These are phyloP conservation scores for Crossaster papposus DNA, from an alignment of 53 echinoderm and acorn worm genomes.

Conservation along the genomic window DNA sequence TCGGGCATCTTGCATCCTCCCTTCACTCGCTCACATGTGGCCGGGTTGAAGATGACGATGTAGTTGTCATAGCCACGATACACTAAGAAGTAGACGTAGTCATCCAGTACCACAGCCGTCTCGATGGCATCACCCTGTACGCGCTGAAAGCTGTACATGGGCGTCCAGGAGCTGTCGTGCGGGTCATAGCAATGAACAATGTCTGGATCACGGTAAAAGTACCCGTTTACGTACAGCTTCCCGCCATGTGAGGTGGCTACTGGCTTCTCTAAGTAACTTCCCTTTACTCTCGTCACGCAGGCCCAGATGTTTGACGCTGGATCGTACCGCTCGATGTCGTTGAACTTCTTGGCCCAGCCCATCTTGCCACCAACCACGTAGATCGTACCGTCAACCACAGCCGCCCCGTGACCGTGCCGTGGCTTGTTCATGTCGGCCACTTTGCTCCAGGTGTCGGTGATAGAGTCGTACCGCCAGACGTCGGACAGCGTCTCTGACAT, in stretches of 20 bases:
- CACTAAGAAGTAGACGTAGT: conserved; percentile 89
- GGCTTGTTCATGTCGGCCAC: conserved; percentile 96
- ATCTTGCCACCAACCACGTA: conserved; percentile 96
- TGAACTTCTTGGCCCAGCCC: conserved; percentile 92
- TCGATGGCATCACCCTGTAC: conserved; percentile 94
- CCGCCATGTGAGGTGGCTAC: conserved; percentile 79
- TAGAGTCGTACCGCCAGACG: conserved; percentile 96
- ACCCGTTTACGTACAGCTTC: conserved; percentile 94
- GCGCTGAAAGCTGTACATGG: conserved; percentile 88
- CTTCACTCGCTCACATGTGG: conserved; percentile 58
- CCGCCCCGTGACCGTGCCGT: conserved; percentile 87
- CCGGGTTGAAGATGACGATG: conserved; percentile 88
- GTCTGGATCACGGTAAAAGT: conserved; percentile 97
- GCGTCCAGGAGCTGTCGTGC: conserved; percentile 77
- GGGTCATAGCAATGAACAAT: conserved; percentile 97
- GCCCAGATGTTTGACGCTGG: conserved; percentile 88
- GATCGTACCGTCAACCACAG: conserved; percentile 83
- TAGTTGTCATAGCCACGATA: conserved; percentile 96
- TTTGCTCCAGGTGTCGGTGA: conserved; percentile 89
- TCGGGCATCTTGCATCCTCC: conserved; percentile 76
- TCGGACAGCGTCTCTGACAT: conserved; percentile 96
- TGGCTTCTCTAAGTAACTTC: conserved; percentile 86
- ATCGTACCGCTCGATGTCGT: conserved; percentile 96
- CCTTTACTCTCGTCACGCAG: conserved; percentile 83
- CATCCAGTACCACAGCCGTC: conserved; percentile 87